Conservation (phyloP, 2,888 invertebrate genomes). For the Linyphia triangularis region DNA sequence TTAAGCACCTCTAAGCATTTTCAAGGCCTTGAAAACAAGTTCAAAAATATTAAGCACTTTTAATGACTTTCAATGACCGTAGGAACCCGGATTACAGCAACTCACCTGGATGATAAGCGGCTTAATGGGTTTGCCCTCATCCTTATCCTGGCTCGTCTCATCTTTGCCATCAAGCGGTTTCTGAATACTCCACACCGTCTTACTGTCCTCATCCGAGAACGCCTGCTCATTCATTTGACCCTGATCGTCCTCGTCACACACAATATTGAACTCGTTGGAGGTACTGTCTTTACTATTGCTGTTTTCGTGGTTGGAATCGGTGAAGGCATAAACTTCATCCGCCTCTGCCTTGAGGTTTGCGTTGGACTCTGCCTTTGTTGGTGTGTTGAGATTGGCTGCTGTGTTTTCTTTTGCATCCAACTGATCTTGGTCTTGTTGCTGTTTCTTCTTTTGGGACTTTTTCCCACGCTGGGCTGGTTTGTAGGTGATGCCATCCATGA, state of each 20-base stretch:
- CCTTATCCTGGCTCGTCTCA: slow-evolving; percentile 61
- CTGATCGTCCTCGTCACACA: slow-evolving; percentile 35
- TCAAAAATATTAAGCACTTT: neutral
- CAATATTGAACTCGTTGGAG: slow-evolving; percentile 61
- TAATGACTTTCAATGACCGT: neutral
- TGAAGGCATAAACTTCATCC: slow-evolving; percentile 65
- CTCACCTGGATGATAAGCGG: slow-evolving; percentile 69
- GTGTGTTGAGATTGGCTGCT: neutral
- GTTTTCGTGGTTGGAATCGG: slow-evolving; percentile 71
- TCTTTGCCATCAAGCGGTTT: slow-evolving; percentile 67
- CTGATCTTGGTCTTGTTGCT: neutral
- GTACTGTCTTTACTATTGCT: slow-evolving; percentile 71
- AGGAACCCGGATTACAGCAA: neutral
- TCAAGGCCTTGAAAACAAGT: no score
- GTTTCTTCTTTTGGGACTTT: slow-evolving; percentile 57
- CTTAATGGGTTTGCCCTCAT: slow-evolving; percentile 67
- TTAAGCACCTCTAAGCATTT: no score
- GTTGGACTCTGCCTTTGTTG: slow-evolving; percentile 4
- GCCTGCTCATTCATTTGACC: slow-evolving; percentile 29
- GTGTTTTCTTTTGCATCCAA: neutral
- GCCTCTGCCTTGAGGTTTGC: slow-evolving; percentile 24
- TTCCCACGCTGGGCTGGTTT: slow-evolving; percentile 79
- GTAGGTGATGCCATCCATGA: slow-evolving; percentile 75
- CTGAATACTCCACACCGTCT: slow-evolving; percentile 72
- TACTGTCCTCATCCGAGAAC: slow-evolving; percentile 70